Percentiles rank a stretch among this genome's conserved stretches.
phyloP scores from a whole-genome alignment of 2,888 invertebrate species.

The Lycocerus yunnanus region DNA sequence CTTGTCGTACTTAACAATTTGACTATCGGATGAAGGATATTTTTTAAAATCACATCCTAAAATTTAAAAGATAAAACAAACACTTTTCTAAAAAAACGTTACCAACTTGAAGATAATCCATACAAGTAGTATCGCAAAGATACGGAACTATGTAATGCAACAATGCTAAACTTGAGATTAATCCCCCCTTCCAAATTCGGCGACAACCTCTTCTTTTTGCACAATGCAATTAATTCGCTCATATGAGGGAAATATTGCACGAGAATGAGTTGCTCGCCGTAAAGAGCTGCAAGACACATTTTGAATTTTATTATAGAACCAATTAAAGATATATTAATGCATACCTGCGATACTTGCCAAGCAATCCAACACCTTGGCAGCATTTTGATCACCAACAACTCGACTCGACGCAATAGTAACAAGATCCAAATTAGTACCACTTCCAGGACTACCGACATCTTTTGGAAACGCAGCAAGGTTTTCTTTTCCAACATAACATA shows the following conservation, averaged over 20 bases:
- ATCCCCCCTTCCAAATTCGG: slow-evolving; percentile 84
- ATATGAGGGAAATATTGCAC: slow-evolving; percentile 90
- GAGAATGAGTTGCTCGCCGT: slow-evolving; percentile 86
- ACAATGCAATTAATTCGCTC: slow-evolving; percentile 81
- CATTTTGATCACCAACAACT: slow-evolving; percentile 79
- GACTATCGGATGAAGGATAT: slow-evolving; percentile 82
- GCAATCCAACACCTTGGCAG: slow-evolving; percentile 87
- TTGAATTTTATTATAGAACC: accelerated
- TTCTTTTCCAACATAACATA: slow-evolving; percentile 89
- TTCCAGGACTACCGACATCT: slow-evolving; percentile 51
- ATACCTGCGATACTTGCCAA: slow-evolving; percentile 84
- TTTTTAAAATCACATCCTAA: slow-evolving; percentile 84
- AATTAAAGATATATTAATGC: slow-evolving; percentile 39
- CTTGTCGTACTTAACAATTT: slow-evolving; percentile 79
- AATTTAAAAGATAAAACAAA: slow-evolving; percentile 27
- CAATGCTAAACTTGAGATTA: slow-evolving; percentile 82
- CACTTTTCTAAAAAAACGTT: background rate
- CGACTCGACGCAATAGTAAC: slow-evolving; percentile 68
- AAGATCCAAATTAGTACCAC: slow-evolving; percentile 56
- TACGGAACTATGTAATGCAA: slow-evolving; percentile 80
- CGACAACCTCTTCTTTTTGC: slow-evolving; percentile 75
- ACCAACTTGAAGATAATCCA: slow-evolving; percentile 82
- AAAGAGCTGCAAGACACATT: slow-evolving; percentile 62
- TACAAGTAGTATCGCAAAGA: slow-evolving; percentile 80
- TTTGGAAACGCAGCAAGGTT: slow-evolving; percentile 62